A percentile compares a stretch with the other conserved stretches of the same genome.
These are phyloP conservation scores for Acrocephalus arundinaceus DNA, from an alignment of 2,113 vertebrate species.

Conservation along the genomic window DNA sequence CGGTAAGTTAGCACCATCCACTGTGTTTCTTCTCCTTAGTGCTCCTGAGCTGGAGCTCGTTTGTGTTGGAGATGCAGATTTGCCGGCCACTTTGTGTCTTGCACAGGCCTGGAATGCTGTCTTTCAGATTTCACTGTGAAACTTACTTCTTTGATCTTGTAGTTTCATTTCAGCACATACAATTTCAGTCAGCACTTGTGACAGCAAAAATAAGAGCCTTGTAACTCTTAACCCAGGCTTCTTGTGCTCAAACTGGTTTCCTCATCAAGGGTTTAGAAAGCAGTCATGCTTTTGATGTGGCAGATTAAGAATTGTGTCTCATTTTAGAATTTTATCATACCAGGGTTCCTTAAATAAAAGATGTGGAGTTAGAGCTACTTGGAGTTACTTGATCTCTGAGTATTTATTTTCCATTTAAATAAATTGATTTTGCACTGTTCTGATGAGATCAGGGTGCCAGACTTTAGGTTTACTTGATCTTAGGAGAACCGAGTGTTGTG, in stretches of 20 bases:
- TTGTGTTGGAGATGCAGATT: background rate
- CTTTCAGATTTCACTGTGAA: background rate
- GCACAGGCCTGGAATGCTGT: background rate
- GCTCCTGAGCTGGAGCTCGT: background rate
- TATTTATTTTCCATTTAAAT: background rate
- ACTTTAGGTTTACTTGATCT: background rate
- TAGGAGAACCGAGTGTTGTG: background rate
- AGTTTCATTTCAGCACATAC: background rate
- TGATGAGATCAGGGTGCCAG: background rate
- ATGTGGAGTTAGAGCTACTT: background rate
- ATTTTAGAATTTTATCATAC: background rate
- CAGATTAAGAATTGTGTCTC: background rate
- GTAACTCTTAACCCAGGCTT: background rate
- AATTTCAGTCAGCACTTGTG: conserved; percentile 7
- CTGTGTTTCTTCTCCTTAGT: background rate
- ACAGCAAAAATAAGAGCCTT: background rate
- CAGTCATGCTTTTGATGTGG: background rate
- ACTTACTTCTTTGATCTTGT: conserved; percentile 16
- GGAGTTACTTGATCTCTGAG: background rate
- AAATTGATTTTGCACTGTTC: conserved; percentile 25
- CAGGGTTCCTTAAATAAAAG: background rate
- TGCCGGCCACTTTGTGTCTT: background rate
- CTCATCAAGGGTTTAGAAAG: conserved; percentile 19
- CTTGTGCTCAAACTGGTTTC: conserved; percentile 17
- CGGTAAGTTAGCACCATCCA: background rate